A percentile compares a stretch with the other conserved stretches of the same genome.
These are phyloP conservation scores for Onychorhynchus coronatus DNA, from an alignment of 2,113 vertebrate genomes.

Conservation along the genomic window DNA sequence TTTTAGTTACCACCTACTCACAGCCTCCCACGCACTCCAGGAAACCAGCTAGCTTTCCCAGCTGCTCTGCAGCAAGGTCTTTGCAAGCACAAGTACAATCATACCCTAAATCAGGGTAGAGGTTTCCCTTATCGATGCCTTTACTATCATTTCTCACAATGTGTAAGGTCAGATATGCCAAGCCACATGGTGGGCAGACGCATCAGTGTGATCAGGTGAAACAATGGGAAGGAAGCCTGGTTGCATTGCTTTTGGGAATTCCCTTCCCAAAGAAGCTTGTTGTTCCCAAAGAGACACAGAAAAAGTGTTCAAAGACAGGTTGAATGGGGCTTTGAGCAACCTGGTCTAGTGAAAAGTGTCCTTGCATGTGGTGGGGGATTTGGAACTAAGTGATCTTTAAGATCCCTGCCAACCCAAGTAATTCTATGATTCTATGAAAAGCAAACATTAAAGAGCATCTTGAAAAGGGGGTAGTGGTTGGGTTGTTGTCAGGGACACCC, in stretches of 20 bases:
- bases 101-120: neutral
- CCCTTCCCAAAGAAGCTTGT: neutral
- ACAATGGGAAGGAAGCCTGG: neutral
- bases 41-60: slow-evolving; percentile 25
- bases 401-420: neutral
- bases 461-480: neutral
- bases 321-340: neutral
- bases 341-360: neutral
- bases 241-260: neutral
- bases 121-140: neutral
- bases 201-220: neutral
- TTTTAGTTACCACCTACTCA: slow-evolving; percentile 55
- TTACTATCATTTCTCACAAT: neutral
- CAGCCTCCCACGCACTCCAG: neutral
- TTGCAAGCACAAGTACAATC: neutral
- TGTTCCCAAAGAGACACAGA: neutral
- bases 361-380: rapidly evolving
- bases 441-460: neutral
- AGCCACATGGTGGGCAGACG: rapidly evolving
- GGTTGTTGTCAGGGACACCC: neutral
- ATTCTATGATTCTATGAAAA: neutral
- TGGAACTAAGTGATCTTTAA: neutral
- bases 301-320: neutral
- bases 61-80: neutral
- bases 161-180: neutral